Base-by-base conservation (phyloP, 1,140 invertebrate genomes). In the Bombus impatiens region DNA sequence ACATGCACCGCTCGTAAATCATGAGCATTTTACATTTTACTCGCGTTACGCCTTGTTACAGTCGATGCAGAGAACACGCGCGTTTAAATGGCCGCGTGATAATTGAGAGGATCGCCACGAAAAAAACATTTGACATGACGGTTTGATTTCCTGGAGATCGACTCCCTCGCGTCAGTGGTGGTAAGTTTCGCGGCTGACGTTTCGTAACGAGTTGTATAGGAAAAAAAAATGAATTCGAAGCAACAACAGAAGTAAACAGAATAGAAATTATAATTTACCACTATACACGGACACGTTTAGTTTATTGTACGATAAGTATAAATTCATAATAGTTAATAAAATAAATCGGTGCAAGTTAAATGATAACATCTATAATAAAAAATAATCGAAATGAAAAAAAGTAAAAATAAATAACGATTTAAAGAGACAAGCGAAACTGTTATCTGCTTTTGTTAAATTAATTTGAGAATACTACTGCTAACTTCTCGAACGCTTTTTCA, bases 1-100 rank as follows among this genome's bases (percentile, higher is more conserved):
- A 57, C 42, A 35, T n/a, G 78, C 35, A 53, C 28, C 53, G 47
- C 32, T 42, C 89, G 59, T 90, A 90, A 90, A 90, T 90, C 89
- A 89, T 2, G 70, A 32, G 28, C 71, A 72, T 85, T 89, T 89
- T 79, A 89, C 89, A 87, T 90, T 90, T 90, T 90, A 87, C 65
- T 59, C 28, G 72, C 75, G 37, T 80, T 77, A 70, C 62, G 72
- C 65, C 67, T 83, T 47, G 72, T 67, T 86, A 86, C 72, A 12
- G 25, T 10, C 70, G 62, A 47, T 47, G 22, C 57, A 44, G 18
- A n/a, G 40, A 28, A 32, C 59, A 25, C 18, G 68, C 18, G 12
- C 47, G 68, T 32, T 35, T 59, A 40, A 57, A 81, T 28, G 25
- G n/a, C 32, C 25, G 32, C 1, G 10, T 40, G 82, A 77, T 83